phyloP scores from a whole-genome alignment of 2,888 invertebrate genomes.

The Folsomia manolachei region DNA sequence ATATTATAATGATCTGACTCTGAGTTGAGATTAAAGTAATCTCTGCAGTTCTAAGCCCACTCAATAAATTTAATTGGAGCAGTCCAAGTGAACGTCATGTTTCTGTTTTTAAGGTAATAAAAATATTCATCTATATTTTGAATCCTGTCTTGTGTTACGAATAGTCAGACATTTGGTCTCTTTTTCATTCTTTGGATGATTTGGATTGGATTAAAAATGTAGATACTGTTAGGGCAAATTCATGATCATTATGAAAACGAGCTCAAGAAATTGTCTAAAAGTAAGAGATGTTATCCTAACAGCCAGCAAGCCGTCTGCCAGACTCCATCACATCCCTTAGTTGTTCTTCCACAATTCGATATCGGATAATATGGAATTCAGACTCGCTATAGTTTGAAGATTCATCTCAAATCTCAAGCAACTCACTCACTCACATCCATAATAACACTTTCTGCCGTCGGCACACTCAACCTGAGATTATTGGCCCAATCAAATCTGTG shows the following conservation, averaged over 20 bases:
- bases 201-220: slow-evolving; percentile 14
- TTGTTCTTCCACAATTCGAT: background rate
- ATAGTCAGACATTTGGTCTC: background rate
- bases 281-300: slow-evolving; percentile 6
- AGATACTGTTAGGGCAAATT: slow-evolving; percentile 13
- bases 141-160: too few relatives aligned
- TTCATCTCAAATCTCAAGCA: slow-evolving; percentile 15
- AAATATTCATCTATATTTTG: too few relatives aligned
- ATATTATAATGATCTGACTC: background rate
- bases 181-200: background rate
- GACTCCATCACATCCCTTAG: background rate
- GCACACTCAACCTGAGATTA: slow-evolving; percentile 36
- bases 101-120: too few relatives aligned
- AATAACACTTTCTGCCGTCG: slow-evolving; percentile 23
- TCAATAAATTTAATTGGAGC: slow-evolving; percentile 42
- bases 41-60: background rate
- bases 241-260: slow-evolving; percentile 22
- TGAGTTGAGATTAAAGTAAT: background rate
- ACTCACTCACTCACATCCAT: slow-evolving; percentile 16
- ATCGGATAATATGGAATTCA: background rate
- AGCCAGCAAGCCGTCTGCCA: background rate
- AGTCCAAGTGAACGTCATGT: too few relatives aligned
- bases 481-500: slow-evolving; percentile 50
- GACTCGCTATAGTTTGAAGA: slow-evolving; percentile 2
- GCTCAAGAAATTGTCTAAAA: slow-evolving; percentile 9